Percentiles rank a stretch among this genome's conserved stretches.
These are phyloP conservation scores for Hepsetus odoe DNA, from an alignment of 2,113 vertebrate genomes.

Conservation along the genomic window DNA sequence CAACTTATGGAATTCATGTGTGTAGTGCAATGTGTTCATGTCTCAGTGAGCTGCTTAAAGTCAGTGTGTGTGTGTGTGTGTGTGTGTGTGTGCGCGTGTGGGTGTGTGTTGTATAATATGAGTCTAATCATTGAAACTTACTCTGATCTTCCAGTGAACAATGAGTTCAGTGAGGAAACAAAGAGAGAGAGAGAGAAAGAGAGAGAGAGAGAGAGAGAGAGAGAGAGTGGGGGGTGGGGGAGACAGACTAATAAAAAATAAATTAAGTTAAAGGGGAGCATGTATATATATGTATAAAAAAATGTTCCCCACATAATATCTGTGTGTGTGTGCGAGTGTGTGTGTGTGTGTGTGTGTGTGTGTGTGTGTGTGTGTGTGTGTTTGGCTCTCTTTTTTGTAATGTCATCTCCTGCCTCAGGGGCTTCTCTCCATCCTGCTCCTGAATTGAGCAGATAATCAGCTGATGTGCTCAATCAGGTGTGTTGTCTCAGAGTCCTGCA, in stretches of 20 bases:
- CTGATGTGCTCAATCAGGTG: conserved; percentile 21
- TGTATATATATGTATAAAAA: no score
- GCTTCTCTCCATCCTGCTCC: background rate
- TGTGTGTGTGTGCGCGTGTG: background rate
- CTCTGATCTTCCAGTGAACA: background rate
- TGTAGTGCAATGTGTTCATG: background rate
- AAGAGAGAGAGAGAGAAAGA: background rate
- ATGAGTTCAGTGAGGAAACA: background rate
- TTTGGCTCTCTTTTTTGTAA: no score
- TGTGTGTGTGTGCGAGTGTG: no score
- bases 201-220: background rate
- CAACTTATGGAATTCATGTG: background rate
- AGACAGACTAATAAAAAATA: no score
- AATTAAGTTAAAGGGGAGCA: no score
- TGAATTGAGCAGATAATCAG: background rate
- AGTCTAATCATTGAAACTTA: background rate
- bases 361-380: no score
- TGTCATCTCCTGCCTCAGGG: background rate
- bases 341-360: no score
- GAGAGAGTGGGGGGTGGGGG: no score
- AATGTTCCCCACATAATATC: no score
- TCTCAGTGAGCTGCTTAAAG: background rate
- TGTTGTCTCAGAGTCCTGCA: background rate
- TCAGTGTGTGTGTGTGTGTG: background rate
- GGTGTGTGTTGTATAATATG: background rate